phyloP scores from a whole-genome alignment of 2,888 invertebrate species.

The Plagodis dolabraria region DNA sequence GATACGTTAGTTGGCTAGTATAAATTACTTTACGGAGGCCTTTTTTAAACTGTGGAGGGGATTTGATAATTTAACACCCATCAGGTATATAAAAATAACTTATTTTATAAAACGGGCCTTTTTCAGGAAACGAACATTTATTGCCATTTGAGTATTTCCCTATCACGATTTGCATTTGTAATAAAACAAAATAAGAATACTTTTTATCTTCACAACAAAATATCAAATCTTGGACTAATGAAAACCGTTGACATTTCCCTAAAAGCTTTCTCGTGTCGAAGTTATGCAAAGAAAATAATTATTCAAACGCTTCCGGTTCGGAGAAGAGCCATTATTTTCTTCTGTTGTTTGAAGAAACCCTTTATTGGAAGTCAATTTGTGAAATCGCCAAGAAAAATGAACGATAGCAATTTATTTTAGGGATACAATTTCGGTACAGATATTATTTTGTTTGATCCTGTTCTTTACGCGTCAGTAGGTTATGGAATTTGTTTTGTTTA shows the following conservation, averaged over 20 bases:
- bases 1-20: too few species aligned
- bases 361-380: constrained; percentile 30
- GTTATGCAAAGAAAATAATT: constrained; percentile 21
- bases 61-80: too few species aligned
- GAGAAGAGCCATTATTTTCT: constrained; percentile 12
- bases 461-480: background rate
- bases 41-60: too few species aligned
- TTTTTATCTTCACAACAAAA: too few species aligned
- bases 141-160: too few species aligned
- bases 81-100: too few species aligned
- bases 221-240: too few species aligned
- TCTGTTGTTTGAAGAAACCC: constrained; percentile 19
- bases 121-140: too few species aligned
- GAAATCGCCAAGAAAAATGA: constrained; percentile 30
- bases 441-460: background rate
- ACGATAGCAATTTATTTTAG: constrained; percentile 8
- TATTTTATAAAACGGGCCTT: too few species aligned
- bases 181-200: too few species aligned
- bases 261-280: constrained; percentile 25
- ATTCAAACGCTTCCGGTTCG: constrained; percentile 6
- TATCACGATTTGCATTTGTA: too few species aligned
- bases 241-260: background rate
- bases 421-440: constrained; percentile 1
- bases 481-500: background rate
- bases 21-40: too few species aligned